Conservation (phyloP, 2,113 vertebrate genomes). For the Fregetta grallaria region DNA sequence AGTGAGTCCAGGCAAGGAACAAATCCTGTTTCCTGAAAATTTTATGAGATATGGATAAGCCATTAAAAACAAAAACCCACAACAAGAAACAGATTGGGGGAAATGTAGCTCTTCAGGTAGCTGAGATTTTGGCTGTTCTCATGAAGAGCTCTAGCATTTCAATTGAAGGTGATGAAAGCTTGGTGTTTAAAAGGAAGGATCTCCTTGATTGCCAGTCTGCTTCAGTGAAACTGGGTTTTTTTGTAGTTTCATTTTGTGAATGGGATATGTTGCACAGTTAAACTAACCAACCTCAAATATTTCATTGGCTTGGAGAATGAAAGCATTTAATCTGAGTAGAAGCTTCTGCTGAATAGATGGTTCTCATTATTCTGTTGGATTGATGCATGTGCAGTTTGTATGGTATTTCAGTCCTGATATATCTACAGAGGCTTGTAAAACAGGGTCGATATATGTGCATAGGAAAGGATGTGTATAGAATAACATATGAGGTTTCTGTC, state of each 20-base stretch:
- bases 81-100: background rate
- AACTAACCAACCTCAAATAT: background rate
- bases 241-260: conserved; percentile 21
- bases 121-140: background rate
- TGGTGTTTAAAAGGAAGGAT: conserved; percentile 9
- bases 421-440: conserved; percentile 4
- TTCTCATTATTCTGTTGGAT: background rate
- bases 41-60: background rate
- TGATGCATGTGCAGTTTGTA: background rate
- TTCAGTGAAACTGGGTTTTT: background rate
- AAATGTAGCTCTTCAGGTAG: conserved; percentile 30
- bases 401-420: background rate
- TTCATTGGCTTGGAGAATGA: conserved; percentile 4
- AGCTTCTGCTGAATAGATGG: conserved; percentile 17
- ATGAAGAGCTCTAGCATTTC: background rate
- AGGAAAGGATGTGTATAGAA: background rate
- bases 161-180: conserved; percentile 8
- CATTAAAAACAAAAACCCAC: background rate
- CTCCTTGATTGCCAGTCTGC: background rate
- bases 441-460: background rate
- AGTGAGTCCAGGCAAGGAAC: background rate
- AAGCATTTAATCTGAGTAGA: conserved; percentile 16
- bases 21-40: background rate
- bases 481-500: background rate
- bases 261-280: background rate